Base-by-base conservation (phyloP, 2,888 invertebrate genomes). In the Heliconius hortense region DNA sequence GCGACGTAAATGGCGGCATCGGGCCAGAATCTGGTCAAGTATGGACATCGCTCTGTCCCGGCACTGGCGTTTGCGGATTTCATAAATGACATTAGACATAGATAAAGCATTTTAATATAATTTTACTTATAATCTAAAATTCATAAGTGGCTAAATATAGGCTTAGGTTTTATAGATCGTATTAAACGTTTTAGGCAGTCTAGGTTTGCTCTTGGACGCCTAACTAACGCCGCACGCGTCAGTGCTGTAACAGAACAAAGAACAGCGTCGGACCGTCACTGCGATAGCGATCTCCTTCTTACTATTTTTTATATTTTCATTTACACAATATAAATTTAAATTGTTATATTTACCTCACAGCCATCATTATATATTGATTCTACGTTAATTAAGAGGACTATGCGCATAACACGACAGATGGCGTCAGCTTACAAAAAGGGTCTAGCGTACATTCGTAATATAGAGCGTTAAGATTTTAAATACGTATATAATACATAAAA, bases 351-450 rank as follows among this genome's bases (percentile, higher is more conserved):
- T 92, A 93, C 90, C 94, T 94, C 94, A 94, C 94, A 94, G 94
- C 94, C 94, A 94, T 94, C 94, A 93, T 93, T 94, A 93, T 90
- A 93, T 93, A 93, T 93, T 93, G 94, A 93, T 91, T 91, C 93
- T 93, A 94, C 93, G 81, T 91, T 93, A 92, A 90, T 92, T 81
- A 91, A 92, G 90, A 91, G 92, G 90, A 92, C 91, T 92, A 92
- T 82, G 88, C 89, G 87, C 88, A 90, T 91, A 87, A 90, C 90
- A 92, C 91, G 88, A 86, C 76, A 89, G 92, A 93, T 92, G 91
- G 93, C 93, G 85, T 88, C 88, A 89, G 90, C 90, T 91, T 92
- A 92, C 86, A 93, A 90, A 86, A 92, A 91, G 88, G 90, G 86
- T 87, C 93, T 94, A 93, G 93, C 93, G 91, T 92, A 93, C 88